Conservation (phyloP, 2,888 invertebrate genomes). For the Amaurobius ferox region DNA sequence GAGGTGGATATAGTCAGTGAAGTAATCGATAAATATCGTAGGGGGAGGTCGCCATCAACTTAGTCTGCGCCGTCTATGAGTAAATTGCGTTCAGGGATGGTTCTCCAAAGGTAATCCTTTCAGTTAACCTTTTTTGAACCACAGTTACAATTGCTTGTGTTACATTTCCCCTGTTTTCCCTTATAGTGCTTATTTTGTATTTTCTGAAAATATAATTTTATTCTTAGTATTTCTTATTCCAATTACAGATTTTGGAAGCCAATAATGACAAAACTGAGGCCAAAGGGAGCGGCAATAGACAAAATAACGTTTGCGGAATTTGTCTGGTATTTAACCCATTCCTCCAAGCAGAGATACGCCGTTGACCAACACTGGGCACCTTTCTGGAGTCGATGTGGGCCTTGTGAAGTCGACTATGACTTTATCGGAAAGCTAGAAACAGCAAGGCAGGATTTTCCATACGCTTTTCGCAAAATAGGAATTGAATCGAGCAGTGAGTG, state of each 20-base stretch:
- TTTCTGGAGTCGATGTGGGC: slow-evolving; percentile 88
- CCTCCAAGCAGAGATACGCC: slow-evolving; percentile 83
- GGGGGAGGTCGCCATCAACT: too few relatives aligned
- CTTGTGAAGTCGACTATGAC: slow-evolving; percentile 80
- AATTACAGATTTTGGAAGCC: slow-evolving; percentile 35
- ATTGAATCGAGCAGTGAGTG: slow-evolving; percentile 26
- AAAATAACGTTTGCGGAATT: slow-evolving; percentile 88
- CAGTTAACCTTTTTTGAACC: too few relatives aligned
- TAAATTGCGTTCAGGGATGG: too few relatives aligned
- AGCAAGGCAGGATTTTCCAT: slow-evolving; percentile 78
- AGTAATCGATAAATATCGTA: too few relatives aligned
- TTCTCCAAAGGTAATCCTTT: too few relatives aligned
- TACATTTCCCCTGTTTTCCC: too few relatives aligned
- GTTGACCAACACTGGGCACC: slow-evolving; percentile 96
- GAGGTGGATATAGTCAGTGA: too few relatives aligned
- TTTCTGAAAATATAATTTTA: too few relatives aligned
- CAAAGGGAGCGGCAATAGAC: slow-evolving; percentile 15
- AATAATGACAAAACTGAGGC: slow-evolving; percentile 59
- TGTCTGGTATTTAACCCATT: slow-evolving; percentile 86
- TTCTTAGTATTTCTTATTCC: too few relatives aligned
- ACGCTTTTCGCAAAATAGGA: slow-evolving; percentile 37
- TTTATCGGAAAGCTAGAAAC: slow-evolving; percentile 77
- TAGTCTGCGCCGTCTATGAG: too few relatives aligned
- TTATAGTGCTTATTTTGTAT: too few relatives aligned
- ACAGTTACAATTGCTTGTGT: too few relatives aligned